phyloP scores from a whole-genome alignment of 2,797 vertebrate species.

The Neopelma chrysocephalum region DNA sequence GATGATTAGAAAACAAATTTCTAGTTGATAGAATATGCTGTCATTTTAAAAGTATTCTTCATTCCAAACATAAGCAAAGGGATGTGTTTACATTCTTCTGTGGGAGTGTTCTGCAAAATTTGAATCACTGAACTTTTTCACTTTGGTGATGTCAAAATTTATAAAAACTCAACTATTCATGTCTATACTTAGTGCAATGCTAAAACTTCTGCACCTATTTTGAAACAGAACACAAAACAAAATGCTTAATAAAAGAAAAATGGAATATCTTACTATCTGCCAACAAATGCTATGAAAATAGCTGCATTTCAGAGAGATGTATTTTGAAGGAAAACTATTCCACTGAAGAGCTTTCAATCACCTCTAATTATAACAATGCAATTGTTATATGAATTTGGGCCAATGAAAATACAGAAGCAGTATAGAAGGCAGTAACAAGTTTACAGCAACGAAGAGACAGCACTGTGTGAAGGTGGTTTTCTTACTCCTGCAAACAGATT shows the following conservation, averaged over 20 bases:
- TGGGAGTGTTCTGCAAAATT: background rate
- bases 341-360: conserved; percentile 48
- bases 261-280: background rate
- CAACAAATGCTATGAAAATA: background rate
- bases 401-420: background rate
- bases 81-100: background rate
- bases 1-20: background rate
- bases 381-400: background rate
- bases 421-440: background rate
- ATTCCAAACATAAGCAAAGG: background rate
- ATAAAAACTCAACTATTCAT: background rate
- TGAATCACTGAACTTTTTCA: background rate
- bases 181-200: background rate
- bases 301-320: background rate
- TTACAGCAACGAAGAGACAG: background rate
- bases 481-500: background rate
- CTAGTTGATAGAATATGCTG: background rate
- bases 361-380: background rate
- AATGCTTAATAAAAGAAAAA: background rate
- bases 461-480: background rate
- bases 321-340: conserved; percentile 32
- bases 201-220: background rate
- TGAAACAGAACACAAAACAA: background rate
- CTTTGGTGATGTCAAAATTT: background rate
- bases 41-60: background rate